Conservation (phyloP, 2,113 vertebrate genomes). For the Callocephalon fimbriatum region DNA sequence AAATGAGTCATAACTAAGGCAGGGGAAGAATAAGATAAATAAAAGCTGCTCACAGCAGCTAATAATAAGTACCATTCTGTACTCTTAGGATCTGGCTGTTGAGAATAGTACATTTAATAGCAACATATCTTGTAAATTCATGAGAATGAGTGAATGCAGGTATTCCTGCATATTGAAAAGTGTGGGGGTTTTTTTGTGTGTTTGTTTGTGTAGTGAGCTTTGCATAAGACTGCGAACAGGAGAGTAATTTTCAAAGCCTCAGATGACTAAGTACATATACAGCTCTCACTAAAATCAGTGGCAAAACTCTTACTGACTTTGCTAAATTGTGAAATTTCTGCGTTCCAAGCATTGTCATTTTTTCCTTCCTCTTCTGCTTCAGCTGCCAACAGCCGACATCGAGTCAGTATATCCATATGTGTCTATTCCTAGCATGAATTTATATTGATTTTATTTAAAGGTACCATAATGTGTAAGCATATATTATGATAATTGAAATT, state of each 20-base stretch:
- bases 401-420: neutral
- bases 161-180: neutral
- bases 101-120: neutral
- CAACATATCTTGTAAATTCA: neutral
- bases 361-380: neutral
- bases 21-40: slow-evolving; percentile 4
- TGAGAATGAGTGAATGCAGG: neutral
- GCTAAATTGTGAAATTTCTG: neutral
- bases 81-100: neutral
- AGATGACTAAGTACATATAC: neutral
- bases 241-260: neutral
- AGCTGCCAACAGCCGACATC: neutral
- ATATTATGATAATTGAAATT: neutral
- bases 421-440: neutral
- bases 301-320: neutral
- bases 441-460: neutral
- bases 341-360: neutral
- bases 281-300: neutral
- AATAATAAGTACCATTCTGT: neutral
- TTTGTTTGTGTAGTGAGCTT: neutral
- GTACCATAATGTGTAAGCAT: neutral
- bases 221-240: neutral
- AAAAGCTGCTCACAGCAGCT: slow-evolving; percentile 7
- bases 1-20: slow-evolving; percentile 34
- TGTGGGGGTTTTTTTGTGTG: neutral